phyloP scores from a whole-genome alignment of 2,888 invertebrate species.

The Agriopis marginaria region DNA sequence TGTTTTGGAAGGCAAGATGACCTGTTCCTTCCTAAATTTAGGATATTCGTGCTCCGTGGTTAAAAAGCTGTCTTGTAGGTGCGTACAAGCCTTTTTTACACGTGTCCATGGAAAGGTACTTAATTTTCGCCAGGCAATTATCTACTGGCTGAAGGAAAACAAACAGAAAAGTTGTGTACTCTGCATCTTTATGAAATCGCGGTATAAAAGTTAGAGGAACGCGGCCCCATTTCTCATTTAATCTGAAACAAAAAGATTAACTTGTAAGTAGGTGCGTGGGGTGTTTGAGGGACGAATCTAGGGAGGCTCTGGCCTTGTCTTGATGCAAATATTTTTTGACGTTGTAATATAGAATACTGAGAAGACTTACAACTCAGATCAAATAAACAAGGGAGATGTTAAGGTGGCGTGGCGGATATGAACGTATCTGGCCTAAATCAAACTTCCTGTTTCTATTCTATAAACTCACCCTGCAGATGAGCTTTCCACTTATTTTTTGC shows the following conservation, averaged over 20 bases:
- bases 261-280: conserved; percentile 26
- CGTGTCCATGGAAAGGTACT: background rate
- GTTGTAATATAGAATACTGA: conserved; percentile 5
- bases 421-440: too few relatives aligned
- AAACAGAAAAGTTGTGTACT: conserved; percentile 33
- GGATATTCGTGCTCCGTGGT: too few relatives aligned
- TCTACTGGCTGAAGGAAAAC: conserved; percentile 7
- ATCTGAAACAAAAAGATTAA: conserved; percentile 42
- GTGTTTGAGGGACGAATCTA: conserved; percentile 12
- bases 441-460: too few relatives aligned
- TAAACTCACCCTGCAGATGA: too few relatives aligned
- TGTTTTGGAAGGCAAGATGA: too few relatives aligned
- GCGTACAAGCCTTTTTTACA: background rate
- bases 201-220: conserved; percentile 28
- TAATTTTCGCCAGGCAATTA: conserved; percentile 9
- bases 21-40: too few relatives aligned
- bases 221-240: conserved; percentile 37
- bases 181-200: conserved; percentile 25
- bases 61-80: too few relatives aligned
- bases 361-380: background rate
- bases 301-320: background rate
- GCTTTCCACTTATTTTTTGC: too few relatives aligned
- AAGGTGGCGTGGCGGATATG: too few relatives aligned
- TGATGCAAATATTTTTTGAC: conserved; percentile 12
- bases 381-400: too few relatives aligned